phyloP scores from a whole-genome alignment of 2,797 vertebrate species.

The Sparus aurata region DNA sequence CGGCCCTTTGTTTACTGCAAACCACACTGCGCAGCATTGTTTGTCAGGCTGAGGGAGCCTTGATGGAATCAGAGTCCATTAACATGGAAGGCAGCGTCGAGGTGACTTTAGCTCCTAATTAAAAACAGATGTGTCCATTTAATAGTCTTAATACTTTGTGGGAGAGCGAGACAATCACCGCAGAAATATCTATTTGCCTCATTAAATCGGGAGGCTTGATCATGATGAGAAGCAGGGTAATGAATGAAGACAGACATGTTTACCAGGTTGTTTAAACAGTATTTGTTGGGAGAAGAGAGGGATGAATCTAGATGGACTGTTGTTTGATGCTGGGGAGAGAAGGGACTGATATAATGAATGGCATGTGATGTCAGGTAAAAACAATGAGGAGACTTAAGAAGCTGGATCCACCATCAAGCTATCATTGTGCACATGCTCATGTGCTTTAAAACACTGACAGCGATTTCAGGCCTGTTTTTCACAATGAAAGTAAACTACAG shows the following conservation, averaged over 20 bases:
- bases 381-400: slow-evolving; percentile 1
- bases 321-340: slow-evolving; percentile 55
- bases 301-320: slow-evolving; percentile 68
- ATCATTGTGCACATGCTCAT: neutral
- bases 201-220: slow-evolving; percentile 89
- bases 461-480: neutral
- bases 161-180: slow-evolving; percentile 88
- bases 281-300: slow-evolving; percentile 78
- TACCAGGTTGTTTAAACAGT: slow-evolving; percentile 86
- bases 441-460: neutral
- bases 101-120: slow-evolving; percentile 91
- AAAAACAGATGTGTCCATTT: slow-evolving; percentile 92
- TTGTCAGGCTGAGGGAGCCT: slow-evolving; percentile 75
- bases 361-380: slow-evolving; percentile 31
- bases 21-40: slow-evolving; percentile 61
- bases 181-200: slow-evolving; percentile 90
- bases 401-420: neutral
- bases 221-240: slow-evolving; percentile 87
- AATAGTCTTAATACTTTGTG: slow-evolving; percentile 92
- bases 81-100: slow-evolving; percentile 88
- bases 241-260: slow-evolving; percentile 90
- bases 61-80: slow-evolving; percentile 86
- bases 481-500: neutral
- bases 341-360: slow-evolving; percentile 50
- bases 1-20: slow-evolving; percentile 73